A percentile compares a stretch with the other conserved stretches of the same genome.
Evolutionary conservation across 2,113 vertebrate species (phyloP).

Genomic region (Ctenodactylus gundi): DNA sequence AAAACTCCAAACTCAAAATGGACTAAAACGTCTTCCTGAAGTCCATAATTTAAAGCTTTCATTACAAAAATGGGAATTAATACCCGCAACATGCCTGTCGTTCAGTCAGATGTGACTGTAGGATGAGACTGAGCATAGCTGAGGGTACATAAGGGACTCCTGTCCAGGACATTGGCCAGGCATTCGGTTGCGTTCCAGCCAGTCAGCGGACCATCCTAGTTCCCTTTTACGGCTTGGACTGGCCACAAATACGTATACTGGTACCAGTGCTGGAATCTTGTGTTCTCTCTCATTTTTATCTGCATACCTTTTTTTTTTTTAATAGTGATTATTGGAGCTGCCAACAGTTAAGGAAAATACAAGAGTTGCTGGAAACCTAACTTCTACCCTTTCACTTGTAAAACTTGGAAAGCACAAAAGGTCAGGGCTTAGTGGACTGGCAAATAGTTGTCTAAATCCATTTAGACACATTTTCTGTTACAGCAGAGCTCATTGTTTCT

Average conservation of each 20-base stretch:
- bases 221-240: not conserved
- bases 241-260: fast-evolving
- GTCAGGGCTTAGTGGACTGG: not conserved
- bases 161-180: fast-evolving
- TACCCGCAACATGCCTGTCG: not conserved
- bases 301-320: not conserved
- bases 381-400: not conserved
- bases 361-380: not conserved
- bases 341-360: not conserved
- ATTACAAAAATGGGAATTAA: not conserved
- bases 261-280: not conserved
- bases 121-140: not conserved
- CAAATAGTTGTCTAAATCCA: not conserved
- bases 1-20: not conserved
- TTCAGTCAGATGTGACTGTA: not conserved
- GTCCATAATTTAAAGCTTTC: not conserved
- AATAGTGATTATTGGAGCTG: not conserved
- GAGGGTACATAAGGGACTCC: not conserved
- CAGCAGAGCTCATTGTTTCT: not conserved
- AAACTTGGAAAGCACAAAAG: not conserved
- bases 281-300: not conserved
- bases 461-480: not conserved
- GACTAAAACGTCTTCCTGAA: not conserved
- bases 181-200: not conserved
- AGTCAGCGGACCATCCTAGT: not conserved